These are phyloP conservation scores for Sitta europaea DNA, from an alignment of 2,113 vertebrate genomes.

Conservation along the genomic window DNA sequence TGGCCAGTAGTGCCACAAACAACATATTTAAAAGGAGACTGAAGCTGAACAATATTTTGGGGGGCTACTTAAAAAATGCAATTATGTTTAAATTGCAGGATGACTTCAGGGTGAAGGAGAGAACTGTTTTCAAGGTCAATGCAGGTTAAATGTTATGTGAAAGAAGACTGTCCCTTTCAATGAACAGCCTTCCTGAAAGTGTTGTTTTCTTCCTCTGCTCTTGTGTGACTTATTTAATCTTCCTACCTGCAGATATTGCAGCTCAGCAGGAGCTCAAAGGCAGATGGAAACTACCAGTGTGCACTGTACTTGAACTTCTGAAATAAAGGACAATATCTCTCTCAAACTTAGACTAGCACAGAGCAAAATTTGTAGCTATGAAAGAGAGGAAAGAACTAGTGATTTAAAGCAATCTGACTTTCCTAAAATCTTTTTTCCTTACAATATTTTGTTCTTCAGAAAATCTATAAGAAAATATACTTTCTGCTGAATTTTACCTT, in stretches of 20 bases:
- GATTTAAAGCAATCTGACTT: not conserved
- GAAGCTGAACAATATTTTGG: not conserved
- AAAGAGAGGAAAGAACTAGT: not conserved
- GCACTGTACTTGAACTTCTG: not conserved
- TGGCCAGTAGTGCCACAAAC: not conserved
- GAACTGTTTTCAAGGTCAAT: not conserved
- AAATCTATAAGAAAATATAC: not conserved
- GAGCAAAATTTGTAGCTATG: not conserved
- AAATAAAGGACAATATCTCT: not conserved
- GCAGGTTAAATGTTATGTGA: not conserved
- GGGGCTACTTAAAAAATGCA: not conserved
- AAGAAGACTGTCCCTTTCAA: not conserved
- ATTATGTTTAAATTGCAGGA: not conserved
- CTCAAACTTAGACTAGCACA: not conserved
- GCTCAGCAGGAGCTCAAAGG: constrained; percentile 13
- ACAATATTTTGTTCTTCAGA: not conserved
- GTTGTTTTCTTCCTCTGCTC: not conserved
- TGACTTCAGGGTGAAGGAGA: not conserved
- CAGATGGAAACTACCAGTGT: not conserved
- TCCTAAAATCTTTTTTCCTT: not conserved
- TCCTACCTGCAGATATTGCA: not conserved
- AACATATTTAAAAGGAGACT: not conserved
- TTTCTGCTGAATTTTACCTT: not conserved
- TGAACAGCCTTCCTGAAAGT: not conserved
- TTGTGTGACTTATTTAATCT: not conserved